phyloP scores from a whole-genome alignment of 1,140 invertebrate species.

The Coenobita brevimanus region DNA sequence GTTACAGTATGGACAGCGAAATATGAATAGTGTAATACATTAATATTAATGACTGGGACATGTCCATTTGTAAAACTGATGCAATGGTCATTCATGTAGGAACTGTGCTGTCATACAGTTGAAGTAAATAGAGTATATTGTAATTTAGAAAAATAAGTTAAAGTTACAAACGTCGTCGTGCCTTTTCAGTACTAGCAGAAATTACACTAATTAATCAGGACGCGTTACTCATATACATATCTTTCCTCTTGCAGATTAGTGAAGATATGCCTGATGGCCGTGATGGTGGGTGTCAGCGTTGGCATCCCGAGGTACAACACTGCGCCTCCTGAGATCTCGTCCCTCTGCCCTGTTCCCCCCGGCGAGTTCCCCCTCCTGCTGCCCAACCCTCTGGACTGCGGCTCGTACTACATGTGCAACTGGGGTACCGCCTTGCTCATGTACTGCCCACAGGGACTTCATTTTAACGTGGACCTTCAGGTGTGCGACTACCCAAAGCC shows the following conservation, averaged over 20 bases:
- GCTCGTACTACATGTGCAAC: conserved; percentile 32
- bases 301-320: neutral
- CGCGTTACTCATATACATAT: no score
- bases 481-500: conserved; percentile 8
- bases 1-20: no score
- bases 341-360: neutral
- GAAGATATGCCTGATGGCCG: neutral
- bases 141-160: no score
- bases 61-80: no score
- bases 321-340: neutral
- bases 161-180: no score
- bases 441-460: neutral
- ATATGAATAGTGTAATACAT: no score
- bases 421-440: neutral
- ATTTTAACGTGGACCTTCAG: neutral
- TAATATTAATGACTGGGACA: no score
- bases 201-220: no score
- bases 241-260: neutral
- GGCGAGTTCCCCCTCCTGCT: conserved; percentile 11
- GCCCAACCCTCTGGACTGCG: conserved; percentile 14
- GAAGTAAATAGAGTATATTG: no score
- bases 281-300: neutral
- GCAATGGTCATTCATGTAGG: no score
- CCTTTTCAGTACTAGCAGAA: no score
- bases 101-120: no score